These are phyloP conservation scores for Dissostichus mawsoni DNA, from an alignment of 2,113 vertebrate species.

Conservation along the genomic window DNA sequence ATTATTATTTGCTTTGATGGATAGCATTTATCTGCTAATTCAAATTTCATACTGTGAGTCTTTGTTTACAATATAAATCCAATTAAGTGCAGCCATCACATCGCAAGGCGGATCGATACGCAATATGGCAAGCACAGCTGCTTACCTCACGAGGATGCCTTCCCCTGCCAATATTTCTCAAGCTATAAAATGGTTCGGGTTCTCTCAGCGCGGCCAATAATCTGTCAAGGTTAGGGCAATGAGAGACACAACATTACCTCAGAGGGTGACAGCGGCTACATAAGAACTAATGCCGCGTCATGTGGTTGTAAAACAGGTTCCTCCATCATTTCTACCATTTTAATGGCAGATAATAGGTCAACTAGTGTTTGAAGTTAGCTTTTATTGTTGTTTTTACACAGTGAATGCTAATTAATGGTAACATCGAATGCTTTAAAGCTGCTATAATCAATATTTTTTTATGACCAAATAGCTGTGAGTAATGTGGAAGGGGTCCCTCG, in stretches of 20 bases:
- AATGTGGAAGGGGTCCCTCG: neutral
- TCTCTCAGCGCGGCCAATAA: slow-evolving; percentile 79
- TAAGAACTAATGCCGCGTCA: slow-evolving; percentile 22
- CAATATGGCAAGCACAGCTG: slow-evolving; percentile 89
- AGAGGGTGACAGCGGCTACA: slow-evolving; percentile 47
- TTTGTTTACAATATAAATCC: slow-evolving; percentile 92
- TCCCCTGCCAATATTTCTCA: slow-evolving; percentile 85
- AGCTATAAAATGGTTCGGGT: slow-evolving; percentile 75
- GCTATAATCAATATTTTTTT: slow-evolving; percentile 8
- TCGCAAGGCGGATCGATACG: slow-evolving; percentile 87
- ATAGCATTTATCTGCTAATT: slow-evolving; percentile 85
- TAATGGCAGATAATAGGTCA: slow-evolving; percentile 8
- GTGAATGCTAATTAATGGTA: neutral
- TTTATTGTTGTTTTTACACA: neutral
- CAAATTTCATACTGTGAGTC: slow-evolving; percentile 82
- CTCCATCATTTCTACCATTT: slow-evolving; percentile 11
- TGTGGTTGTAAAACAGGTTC: slow-evolving; percentile 8
- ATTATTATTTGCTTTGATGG: slow-evolving; percentile 84
- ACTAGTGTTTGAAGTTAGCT: neutral
- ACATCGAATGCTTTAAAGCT: neutral
- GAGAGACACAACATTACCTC: slow-evolving; percentile 72
- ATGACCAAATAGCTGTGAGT: neutral
- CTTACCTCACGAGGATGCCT: slow-evolving; percentile 81
- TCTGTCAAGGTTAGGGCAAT: slow-evolving; percentile 81
- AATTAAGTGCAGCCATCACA: slow-evolving; percentile 85